Evolutionary conservation across 2,888 invertebrate genomes (phyloP).

Genomic region (Idaea straminata): DNA sequence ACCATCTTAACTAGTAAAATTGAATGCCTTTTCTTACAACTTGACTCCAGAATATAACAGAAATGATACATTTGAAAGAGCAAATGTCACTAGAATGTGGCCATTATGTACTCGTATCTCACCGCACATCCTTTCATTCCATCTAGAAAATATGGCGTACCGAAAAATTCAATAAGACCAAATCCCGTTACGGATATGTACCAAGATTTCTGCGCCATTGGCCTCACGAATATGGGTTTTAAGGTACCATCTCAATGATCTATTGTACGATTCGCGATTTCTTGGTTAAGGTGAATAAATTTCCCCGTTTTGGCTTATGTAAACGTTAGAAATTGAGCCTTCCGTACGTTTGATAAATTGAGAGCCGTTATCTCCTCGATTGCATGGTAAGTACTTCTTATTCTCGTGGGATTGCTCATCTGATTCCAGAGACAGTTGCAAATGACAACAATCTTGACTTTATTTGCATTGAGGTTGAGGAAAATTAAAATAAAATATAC

Average conservation of each 20-base stretch:
- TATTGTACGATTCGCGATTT: constrained; percentile 47
- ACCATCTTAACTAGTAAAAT: too few relatives aligned
- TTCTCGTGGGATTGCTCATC: not conserved
- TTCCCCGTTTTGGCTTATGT: constrained; percentile 29
- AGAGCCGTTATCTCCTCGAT: constrained; percentile 19
- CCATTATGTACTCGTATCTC: constrained; percentile 36
- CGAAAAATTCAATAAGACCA: constrained; percentile 52
- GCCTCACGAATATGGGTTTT: constrained; percentile 46
- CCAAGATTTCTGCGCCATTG: constrained; percentile 56
- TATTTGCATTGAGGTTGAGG: not conserved
- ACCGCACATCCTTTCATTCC: constrained; percentile 37
- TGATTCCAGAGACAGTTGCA: not conserved
- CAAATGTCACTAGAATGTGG: constrained; percentile 28
- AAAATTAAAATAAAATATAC: not conserved
- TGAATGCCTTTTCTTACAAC: constrained; percentile 9
- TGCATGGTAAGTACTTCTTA: constrained; percentile 5
- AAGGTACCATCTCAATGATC: constrained; percentile 47
- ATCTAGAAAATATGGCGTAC: constrained; percentile 43
- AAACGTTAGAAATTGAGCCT: constrained; percentile 17
- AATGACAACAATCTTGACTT: not conserved
- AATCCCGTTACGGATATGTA: constrained; percentile 46
- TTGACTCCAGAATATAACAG: constrained; percentile 16
- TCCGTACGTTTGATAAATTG: constrained; percentile 22
- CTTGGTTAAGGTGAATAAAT: constrained; percentile 54
- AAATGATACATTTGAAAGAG: constrained; percentile 19